phyloP scores from a whole-genome alignment of 2,113 vertebrate species.

The Catharus bicknelli region DNA sequence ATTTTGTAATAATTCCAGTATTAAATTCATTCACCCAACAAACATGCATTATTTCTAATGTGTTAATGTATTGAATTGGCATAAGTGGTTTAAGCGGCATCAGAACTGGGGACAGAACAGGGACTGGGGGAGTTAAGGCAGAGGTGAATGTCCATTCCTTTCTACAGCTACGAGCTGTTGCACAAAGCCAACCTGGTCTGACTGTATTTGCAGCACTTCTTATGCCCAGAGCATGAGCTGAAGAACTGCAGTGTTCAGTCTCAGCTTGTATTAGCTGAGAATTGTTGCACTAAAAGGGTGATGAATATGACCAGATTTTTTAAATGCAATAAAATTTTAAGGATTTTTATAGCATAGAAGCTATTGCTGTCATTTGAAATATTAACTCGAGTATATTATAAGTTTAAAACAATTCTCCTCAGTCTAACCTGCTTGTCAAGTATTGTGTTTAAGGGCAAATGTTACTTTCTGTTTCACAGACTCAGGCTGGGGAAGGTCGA shows the following conservation, averaged over 20 bases:
- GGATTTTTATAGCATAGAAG: background rate
- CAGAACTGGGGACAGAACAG: background rate
- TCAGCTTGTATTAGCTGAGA: background rate
- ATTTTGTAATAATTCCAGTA: background rate
- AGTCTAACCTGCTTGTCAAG: background rate
- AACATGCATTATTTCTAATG: background rate
- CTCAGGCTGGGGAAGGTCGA: conserved; percentile 91
- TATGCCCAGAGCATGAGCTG: background rate
- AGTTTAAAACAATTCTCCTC: background rate
- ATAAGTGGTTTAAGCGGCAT: background rate
- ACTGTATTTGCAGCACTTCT: background rate
- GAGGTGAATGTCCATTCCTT: background rate
- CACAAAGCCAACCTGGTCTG: background rate
- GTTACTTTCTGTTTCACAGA: conserved; percentile 75
- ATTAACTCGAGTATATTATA: background rate
- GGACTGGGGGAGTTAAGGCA: background rate
- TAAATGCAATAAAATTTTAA: background rate
- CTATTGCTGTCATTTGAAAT: background rate
- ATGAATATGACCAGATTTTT: background rate
- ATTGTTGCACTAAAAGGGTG: background rate
- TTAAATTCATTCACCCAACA: background rate
- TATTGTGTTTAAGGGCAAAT: background rate
- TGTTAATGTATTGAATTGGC: background rate
- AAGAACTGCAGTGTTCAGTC: background rate
- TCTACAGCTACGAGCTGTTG: background rate